Percentiles rank a stretch among this genome's conserved stretches.
Conservation (phyloP, 1,140 invertebrate genomes). For the Dreissena polymorpha region DNA sequence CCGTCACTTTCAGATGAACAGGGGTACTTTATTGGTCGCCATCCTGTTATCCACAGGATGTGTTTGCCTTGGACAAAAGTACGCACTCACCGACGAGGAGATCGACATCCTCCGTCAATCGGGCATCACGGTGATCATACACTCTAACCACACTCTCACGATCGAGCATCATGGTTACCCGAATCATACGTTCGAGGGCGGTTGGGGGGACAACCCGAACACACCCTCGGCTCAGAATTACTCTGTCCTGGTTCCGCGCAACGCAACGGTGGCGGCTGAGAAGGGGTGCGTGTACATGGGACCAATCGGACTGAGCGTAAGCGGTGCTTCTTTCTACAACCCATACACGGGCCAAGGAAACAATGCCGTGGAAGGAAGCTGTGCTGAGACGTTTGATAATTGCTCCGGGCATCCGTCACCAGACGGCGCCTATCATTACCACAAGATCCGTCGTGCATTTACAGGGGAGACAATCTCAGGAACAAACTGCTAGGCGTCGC, state of each 20-base stretch:
- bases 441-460: constrained; percentile 20
- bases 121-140: neutral
- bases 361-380: constrained; percentile 34
- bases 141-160: neutral
- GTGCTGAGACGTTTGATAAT: constrained; percentile 7
- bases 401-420: constrained; percentile 12
- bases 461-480: neutral
- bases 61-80: neutral
- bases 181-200: constrained; percentile 16
- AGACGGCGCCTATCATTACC: constrained; percentile 29
- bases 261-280: constrained; percentile 17
- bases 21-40: too few relatives aligned
- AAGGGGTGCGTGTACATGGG: constrained; percentile 25
- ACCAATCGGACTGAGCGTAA: constrained; percentile 25
- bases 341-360: constrained; percentile 21
- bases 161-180: constrained; percentile 23
- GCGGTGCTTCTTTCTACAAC: constrained; percentile 26
- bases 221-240: neutral
- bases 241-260: neutral
- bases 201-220: constrained; percentile 19
- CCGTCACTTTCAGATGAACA: too few relatives aligned
- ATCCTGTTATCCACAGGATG: too few relatives aligned
- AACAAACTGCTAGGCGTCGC: constrained; percentile 45
- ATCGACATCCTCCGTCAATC: neutral
- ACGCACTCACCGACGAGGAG: neutral